Evolutionary conservation across 2,113 vertebrate species (phyloP).

Genomic region (Ibidorhyncha struthersii): DNA sequence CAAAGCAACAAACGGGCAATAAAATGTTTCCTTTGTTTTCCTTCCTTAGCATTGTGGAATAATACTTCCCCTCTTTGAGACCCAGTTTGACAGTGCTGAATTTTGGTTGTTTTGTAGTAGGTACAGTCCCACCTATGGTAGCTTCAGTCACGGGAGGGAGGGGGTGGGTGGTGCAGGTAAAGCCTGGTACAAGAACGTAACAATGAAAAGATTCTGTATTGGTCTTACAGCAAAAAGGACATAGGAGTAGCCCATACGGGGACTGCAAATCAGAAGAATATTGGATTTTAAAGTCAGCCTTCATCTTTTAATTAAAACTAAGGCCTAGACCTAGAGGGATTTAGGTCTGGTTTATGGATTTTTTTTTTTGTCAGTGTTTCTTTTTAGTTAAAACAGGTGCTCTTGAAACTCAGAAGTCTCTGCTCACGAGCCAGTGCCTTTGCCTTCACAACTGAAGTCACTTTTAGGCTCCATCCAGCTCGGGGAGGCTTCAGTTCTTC

Average conservation of each 20-base stretch:
- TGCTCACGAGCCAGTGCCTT: neutral
- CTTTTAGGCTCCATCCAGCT: neutral
- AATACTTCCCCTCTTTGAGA: neutral
- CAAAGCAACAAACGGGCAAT: neutral
- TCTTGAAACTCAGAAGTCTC: neutral
- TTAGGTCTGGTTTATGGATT: neutral
- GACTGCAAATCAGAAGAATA: neutral
- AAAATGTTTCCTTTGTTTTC: neutral
- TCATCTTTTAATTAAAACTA: neutral
- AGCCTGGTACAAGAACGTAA: neutral
- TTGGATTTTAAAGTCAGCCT: neutral
- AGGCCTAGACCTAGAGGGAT: neutral
- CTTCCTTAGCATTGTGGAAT: neutral
- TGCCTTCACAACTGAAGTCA: neutral
- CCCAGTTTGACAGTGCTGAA: neutral
- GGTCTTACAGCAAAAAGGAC: neutral
- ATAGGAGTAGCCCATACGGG: neutral
- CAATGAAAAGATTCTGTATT: neutral
- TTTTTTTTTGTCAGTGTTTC: neutral
- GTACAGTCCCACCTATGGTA: accelerated
- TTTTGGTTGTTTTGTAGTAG: neutral
- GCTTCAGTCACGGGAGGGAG: neutral
- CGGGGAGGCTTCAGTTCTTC: neutral
- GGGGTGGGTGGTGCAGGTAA: neutral
- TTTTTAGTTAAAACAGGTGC: neutral